These are phyloP conservation scores for Gryon sp. DNA, from an alignment of 1,140 invertebrate genomes.

Conservation along the genomic window DNA sequence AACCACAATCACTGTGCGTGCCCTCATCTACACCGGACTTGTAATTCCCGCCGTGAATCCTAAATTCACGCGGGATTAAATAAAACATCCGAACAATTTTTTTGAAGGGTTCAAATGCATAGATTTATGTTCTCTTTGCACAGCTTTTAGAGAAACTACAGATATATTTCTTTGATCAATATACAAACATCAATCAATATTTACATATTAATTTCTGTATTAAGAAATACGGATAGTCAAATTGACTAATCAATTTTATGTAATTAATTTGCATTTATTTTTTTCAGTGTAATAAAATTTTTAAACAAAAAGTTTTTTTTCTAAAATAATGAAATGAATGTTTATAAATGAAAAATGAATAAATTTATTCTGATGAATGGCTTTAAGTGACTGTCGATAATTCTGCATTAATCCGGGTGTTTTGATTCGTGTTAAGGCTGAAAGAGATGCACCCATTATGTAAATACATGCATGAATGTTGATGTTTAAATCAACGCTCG, in stretches of 20 bases:
- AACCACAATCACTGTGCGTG: slow-evolving; percentile 36
- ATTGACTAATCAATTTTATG: no score
- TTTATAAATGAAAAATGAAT: no score
- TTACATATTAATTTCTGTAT: not conserved
- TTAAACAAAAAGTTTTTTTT: slow-evolving; percentile 7
- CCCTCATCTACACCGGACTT: slow-evolving; percentile 21
- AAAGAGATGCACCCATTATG: slow-evolving; percentile 18
- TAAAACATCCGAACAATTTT: slow-evolving; percentile 47
- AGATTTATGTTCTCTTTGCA: slow-evolving; percentile 53
- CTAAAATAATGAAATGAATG: no score
- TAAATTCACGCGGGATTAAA: slow-evolving; percentile 56
- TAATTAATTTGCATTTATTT: no score
- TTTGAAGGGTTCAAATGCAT: slow-evolving; percentile 50
- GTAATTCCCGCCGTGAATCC: slow-evolving; percentile 50
- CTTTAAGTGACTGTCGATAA: slow-evolving; percentile 19
- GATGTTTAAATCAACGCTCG: slow-evolving; percentile 17
- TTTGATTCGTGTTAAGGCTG: not conserved
- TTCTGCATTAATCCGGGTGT: slow-evolving; percentile 38
- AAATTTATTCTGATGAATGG: no score
- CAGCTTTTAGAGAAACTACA: slow-evolving; percentile 49
- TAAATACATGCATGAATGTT: slow-evolving; percentile 24
- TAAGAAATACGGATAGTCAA: no score
- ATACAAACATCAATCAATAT: not conserved
- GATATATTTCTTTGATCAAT: no score
- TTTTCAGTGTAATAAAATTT: not conserved